Percentiles rank a stretch among this genome's conserved stretches.
phyloP scores from a whole-genome alignment of 2,113 vertebrate genomes.

The Aix galericulata region DNA sequence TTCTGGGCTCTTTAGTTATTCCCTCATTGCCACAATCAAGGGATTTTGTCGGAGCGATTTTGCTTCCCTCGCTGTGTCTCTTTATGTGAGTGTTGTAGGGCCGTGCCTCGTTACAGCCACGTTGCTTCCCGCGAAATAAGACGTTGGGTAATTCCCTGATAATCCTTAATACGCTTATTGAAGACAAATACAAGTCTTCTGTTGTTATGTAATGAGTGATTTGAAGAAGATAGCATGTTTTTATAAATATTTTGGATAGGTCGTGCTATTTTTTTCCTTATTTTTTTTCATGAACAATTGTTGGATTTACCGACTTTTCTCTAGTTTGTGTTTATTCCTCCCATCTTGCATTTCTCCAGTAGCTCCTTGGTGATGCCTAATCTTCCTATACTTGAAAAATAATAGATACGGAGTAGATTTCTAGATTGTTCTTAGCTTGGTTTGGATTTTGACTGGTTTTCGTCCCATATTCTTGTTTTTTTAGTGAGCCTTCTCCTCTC shows the following conservation, averaged over 20 bases:
- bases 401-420: accelerated
- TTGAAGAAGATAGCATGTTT: not conserved
- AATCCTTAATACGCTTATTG: not conserved
- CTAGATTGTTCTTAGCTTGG: not conserved
- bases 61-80: not conserved
- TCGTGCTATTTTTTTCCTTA: not conserved
- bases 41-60: not conserved
- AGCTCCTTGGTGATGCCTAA: not conserved
- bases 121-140: not conserved
- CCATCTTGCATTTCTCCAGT: not conserved
- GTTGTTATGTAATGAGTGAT: not conserved
- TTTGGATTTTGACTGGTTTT: not conserved
- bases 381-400: not conserved
- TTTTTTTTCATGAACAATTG: not conserved
- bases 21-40: not conserved
- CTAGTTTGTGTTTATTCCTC: not conserved
- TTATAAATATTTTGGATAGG: not conserved
- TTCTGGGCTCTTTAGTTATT: not conserved
- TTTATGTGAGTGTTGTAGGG: not conserved
- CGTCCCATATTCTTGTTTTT: not conserved
- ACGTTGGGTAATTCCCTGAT: not conserved
- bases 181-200: not conserved
- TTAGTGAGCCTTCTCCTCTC: not conserved
- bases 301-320: not conserved
- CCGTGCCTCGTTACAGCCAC: not conserved